Evolutionary conservation across 1,140 invertebrate species (phyloP).

Genomic region (Atta colombica): DNA sequence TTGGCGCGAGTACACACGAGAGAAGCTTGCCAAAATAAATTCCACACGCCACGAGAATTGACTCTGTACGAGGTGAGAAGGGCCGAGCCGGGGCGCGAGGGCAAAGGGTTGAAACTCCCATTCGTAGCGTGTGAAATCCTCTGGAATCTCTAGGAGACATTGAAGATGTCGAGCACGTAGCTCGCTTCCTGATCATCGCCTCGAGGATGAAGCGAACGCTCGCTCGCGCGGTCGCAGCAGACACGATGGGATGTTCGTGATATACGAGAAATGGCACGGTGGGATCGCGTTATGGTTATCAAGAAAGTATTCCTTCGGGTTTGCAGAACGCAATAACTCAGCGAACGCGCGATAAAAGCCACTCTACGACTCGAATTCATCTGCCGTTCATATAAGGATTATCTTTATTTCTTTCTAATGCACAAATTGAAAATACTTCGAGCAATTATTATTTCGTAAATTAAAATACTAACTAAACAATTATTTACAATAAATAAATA

Average conservation of each 20-base stretch:
- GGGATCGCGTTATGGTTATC: constrained; percentile 62
- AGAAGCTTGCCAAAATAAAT: constrained; percentile 59
- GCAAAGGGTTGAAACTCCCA: constrained; percentile 57
- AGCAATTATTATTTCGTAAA: background rate
- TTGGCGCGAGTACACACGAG: constrained; percentile 25
- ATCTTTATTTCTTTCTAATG: background rate
- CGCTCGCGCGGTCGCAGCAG: constrained; percentile 23
- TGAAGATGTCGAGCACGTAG: constrained; percentile 64
- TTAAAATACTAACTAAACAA: background rate
- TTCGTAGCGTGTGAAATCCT: constrained; percentile 49
- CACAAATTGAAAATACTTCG: background rate
- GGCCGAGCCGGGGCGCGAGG: background rate
- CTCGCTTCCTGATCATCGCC: constrained; percentile 62
- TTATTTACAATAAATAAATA: no score
- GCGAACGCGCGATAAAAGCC: constrained; percentile 47
- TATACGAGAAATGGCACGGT: constrained; percentile 50
- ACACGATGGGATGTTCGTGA: constrained; percentile 51
- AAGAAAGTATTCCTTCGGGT: constrained; percentile 61
- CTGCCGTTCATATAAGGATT: constrained; percentile 9
- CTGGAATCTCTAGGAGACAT: constrained; percentile 45
- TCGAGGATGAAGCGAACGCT: constrained; percentile 34
- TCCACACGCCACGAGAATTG: constrained; percentile 54
- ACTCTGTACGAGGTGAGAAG: constrained; percentile 59
- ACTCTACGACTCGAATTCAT: constrained; percentile 37
- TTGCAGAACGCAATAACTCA: constrained; percentile 59